Evolutionary conservation across 2,113 vertebrate species (phyloP).

Genomic region (Thomomys bottae): DNA sequence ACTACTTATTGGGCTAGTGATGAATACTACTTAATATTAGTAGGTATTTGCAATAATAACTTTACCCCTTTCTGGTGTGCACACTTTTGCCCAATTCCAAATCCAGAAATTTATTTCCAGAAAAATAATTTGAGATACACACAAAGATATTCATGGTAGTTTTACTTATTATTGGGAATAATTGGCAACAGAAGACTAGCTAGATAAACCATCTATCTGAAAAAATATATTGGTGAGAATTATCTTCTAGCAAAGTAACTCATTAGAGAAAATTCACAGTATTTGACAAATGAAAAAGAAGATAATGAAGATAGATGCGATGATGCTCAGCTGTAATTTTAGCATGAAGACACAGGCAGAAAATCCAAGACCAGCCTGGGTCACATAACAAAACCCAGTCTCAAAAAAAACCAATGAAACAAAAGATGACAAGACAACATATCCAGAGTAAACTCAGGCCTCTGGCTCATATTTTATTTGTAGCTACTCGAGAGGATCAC

Average conservation of each 20-base stretch:
- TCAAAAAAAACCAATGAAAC: background rate
- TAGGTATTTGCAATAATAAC: constrained; percentile 42
- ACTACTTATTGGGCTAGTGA: background rate
- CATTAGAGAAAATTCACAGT: background rate
- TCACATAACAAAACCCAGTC: background rate
- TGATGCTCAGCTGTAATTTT: background rate
- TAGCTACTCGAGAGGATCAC: no score
- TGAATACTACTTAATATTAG: constrained; percentile 29
- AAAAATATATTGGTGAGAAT: background rate
- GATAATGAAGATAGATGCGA: background rate
- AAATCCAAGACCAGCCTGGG: background rate
- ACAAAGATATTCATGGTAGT: constrained; percentile 5
- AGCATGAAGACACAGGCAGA: background rate
- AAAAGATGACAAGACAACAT: background rate
- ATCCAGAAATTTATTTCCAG: constrained; percentile 37
- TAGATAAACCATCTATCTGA: background rate
- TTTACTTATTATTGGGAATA: constrained; percentile 40
- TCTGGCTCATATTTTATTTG: no score
- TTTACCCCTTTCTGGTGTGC: background rate
- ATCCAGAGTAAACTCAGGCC: no score
- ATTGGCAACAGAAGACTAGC: background rate
- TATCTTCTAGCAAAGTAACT: constrained; percentile 4
- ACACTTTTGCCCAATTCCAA: background rate
- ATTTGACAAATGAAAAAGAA: constrained; percentile 3
- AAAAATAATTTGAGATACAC: background rate